A percentile compares a stretch with the other conserved stretches of the same genome.
These are phyloP conservation scores for Proterorhinus semilunaris DNA, from an alignment of 2,113 vertebrate genomes.

Conservation along the genomic window DNA sequence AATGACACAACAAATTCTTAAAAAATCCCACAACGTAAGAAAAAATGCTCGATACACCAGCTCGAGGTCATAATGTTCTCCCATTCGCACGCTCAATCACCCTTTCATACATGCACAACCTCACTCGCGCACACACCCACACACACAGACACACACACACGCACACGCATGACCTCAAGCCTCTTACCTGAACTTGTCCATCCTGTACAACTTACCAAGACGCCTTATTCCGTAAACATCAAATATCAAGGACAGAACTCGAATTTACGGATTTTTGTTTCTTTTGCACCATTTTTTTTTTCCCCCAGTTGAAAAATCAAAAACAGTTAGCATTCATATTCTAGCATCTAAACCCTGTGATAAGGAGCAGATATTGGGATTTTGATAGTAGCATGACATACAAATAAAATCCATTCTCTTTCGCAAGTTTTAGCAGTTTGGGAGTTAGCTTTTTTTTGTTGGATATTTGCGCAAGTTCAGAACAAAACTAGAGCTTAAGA, in stretches of 20 bases:
- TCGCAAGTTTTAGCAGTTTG: constrained; percentile 41
- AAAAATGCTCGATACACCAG: constrained; percentile 58
- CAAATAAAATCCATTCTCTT: constrained; percentile 33
- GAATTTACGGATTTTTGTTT: neutral
- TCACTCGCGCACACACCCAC: neutral
- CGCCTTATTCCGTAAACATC: constrained; percentile 41
- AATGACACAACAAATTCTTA: constrained; percentile 58
- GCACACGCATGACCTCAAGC: constrained; percentile 44
- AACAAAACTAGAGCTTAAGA: neutral
- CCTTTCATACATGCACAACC: neutral
- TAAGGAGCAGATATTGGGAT: constrained; percentile 8
- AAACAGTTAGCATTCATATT: constrained; percentile 21
- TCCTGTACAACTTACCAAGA: constrained; percentile 60
- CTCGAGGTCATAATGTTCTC: constrained; percentile 49
- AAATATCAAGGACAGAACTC: constrained; percentile 29
- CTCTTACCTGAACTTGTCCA: constrained; percentile 75
- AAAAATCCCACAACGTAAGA: constrained; percentile 49
- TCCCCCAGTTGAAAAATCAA: neutral
- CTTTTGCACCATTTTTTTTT: neutral
- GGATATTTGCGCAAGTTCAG: constrained; percentile 1
- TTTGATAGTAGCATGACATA: constrained; percentile 54
- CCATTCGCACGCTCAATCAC: neutral
- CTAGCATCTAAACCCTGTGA: constrained; percentile 8
- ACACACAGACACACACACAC: neutral
- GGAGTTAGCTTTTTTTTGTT: constrained; percentile 22